Conservation (phyloP, 2,888 invertebrate species). For the Chaetogeoica ovagalla region DNA sequence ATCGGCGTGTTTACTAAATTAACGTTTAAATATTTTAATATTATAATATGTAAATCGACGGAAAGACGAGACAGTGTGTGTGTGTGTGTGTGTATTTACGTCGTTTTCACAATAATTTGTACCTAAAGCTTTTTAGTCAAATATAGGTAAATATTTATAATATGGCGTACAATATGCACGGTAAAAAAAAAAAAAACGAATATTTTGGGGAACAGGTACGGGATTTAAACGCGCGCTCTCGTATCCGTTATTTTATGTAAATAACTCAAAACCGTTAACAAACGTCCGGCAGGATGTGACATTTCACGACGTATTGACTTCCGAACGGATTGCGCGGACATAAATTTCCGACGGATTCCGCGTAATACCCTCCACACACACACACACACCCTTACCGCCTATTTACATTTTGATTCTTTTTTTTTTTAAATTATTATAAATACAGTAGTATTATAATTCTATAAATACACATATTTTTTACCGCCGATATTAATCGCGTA, state of each 20-base stretch:
- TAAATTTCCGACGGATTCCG: slow-evolving; percentile 26
- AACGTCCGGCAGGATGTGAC: slow-evolving; percentile 35
- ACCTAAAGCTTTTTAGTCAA: too few species aligned
- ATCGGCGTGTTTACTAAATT: too few species aligned
- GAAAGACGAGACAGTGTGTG: too few species aligned
- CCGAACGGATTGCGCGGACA: slow-evolving; percentile 9
- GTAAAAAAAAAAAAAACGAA: neutral
- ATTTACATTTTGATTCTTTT: slow-evolving; percentile 18
- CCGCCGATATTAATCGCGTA: neutral
- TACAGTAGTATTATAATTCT: slow-evolving; percentile 4
- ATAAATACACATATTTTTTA: neutral
- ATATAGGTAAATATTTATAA: too few species aligned
- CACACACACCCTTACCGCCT: neutral
- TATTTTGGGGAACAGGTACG: neutral
- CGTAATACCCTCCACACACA: neutral
- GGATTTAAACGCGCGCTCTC: neutral
- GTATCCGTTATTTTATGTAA: slow-evolving; percentile 39
- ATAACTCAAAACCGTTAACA: slow-evolving; percentile 37
- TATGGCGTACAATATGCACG: neutral
- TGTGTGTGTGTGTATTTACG: too few species aligned
- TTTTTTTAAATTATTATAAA: slow-evolving; percentile 7
- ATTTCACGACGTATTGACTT: slow-evolving; percentile 45
- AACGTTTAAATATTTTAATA: too few species aligned
- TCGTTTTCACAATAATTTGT: too few species aligned
- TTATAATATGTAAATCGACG: too few species aligned